phyloP scores from a whole-genome alignment of 2,888 invertebrate genomes.

The Athalia cordata region DNA sequence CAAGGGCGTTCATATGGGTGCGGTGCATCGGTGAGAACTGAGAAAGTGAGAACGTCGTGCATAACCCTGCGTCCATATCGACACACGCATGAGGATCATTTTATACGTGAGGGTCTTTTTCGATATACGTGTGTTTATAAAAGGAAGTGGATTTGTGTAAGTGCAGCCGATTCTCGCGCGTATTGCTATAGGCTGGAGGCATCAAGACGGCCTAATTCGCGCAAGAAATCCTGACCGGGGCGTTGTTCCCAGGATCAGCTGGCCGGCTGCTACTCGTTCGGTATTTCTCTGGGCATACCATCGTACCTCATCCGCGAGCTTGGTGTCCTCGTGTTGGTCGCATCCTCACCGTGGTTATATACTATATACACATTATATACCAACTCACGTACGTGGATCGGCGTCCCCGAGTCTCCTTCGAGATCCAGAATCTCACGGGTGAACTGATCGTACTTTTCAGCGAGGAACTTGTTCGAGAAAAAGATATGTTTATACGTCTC shows the following conservation, averaged over 20 bases:
- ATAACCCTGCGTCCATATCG: slow-evolving; percentile 32
- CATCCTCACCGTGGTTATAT: neutral
- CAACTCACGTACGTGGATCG: slow-evolving; percentile 8
- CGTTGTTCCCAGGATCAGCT: slow-evolving; percentile 74
- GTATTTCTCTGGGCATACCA: slow-evolving; percentile 68
- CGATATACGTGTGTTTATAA: neutral
- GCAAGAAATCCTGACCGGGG: slow-evolving; percentile 68
- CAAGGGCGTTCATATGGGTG: slow-evolving; percentile 27
- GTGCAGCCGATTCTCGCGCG: neutral
- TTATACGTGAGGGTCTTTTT: slow-evolving; percentile 1
- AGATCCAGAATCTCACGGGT: slow-evolving; percentile 35
- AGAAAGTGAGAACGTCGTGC: slow-evolving; percentile 21
- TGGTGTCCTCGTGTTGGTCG: slow-evolving; percentile 25
- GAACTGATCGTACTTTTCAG: slow-evolving; percentile 31
- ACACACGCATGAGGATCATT: slow-evolving; percentile 3
- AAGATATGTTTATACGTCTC: slow-evolving; percentile 1
- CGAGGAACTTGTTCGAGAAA: slow-evolving; percentile 24
- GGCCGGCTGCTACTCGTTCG: slow-evolving; percentile 62
- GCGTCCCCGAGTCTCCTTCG: slow-evolving; percentile 29
- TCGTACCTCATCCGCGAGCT: slow-evolving; percentile 64
- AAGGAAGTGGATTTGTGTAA: neutral
- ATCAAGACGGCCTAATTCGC: slow-evolving; percentile 71
- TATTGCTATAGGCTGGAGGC: slow-evolving; percentile 16
- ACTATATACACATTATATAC: too few species aligned
- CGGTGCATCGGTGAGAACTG: slow-evolving; percentile 28